Evolutionary conservation across 2,797 vertebrate species (phyloP), one percentile per base, ranked within the genome.

Genomic region (Serranus cabrilla): DNA sequence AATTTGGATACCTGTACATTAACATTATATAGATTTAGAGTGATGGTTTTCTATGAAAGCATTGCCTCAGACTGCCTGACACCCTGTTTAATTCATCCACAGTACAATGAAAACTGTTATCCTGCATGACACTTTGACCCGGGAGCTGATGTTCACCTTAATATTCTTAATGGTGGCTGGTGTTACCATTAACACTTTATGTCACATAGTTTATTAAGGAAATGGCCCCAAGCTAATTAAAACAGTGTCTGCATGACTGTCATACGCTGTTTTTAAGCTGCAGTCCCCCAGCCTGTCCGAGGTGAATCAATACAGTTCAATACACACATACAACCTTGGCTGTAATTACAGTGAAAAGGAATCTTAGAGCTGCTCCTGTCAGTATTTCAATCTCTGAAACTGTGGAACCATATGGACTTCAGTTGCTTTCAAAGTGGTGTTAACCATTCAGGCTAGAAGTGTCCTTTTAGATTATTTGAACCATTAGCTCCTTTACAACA

Each of bases 191-290:
- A 76, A 81, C 59, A 74, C 62, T 76, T 83, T 46, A 74, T 71
- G 68, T 85, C 67, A 46, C 42, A 43, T 20, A 49, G 51, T 77
- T 79, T 88, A 87, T 71, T 70, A 81, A 57, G 72, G 56, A 82
- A 76, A 81, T 75, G 75, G 70, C 64, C 78, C 43, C 20, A 13
- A 61, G 67, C 71, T 90, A 88, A 91, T 92, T 89, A 90, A 70
- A 76, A 57, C 46, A 58, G 65, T 23, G 85, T 75, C 74, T 69
- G 56, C 68, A 69, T 59, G 63, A 71, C 86, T 79, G 80, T 84
- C 71, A 71, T 42, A 7, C 64, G 57, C 62, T 76, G 83, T 89
- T 86, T 82, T 83, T 71, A 83, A 69, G 56, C 56, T 11, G 74
- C 76, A 82, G 59, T 66, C 74, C 73, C 56, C 18, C 54, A 21